Conservation (phyloP, 2,888 invertebrate genomes). For the Cephonodes hylas region DNA sequence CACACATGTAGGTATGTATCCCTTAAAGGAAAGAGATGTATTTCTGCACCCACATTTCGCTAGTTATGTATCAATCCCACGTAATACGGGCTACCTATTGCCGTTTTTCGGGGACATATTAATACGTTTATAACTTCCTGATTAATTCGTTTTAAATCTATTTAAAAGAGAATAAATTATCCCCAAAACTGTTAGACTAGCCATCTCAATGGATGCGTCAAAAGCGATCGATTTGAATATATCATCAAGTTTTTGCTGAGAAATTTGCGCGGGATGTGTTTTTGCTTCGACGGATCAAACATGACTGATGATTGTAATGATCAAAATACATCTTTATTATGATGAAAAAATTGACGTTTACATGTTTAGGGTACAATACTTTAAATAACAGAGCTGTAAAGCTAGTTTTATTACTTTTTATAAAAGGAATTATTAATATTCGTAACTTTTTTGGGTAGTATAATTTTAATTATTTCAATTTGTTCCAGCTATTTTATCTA, state of each 20-base stretch:
- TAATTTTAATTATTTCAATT: no score
- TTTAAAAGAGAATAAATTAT: not conserved
- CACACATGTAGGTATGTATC: no score
- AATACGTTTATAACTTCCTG: not conserved
- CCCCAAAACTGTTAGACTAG: not conserved
- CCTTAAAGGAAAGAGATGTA: no score
- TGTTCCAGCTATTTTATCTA: no score
- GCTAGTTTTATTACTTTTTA: no score
- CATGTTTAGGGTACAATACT: not conserved
- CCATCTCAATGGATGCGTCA: not conserved
- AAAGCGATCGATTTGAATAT: not conserved
- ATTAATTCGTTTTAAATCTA: not conserved
- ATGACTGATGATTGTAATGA: constrained; percentile 7
- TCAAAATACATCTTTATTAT: not conserved
- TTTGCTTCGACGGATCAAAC: not conserved
- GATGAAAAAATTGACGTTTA: not conserved
- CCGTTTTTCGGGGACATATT: no score
- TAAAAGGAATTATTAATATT: no score
- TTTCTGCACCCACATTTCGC: no score
- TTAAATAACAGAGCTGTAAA: not conserved
- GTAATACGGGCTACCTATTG: no score
- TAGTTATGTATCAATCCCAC: no score
- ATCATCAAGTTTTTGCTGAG: not conserved
- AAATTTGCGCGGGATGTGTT: not conserved
- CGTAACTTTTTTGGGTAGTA: no score